A percentile compares a stretch with the other conserved stretches of the same genome.
These are phyloP conservation scores for Belonocnema kinseyi DNA, from an alignment of 1,140 invertebrate species.

Conservation along the genomic window DNA sequence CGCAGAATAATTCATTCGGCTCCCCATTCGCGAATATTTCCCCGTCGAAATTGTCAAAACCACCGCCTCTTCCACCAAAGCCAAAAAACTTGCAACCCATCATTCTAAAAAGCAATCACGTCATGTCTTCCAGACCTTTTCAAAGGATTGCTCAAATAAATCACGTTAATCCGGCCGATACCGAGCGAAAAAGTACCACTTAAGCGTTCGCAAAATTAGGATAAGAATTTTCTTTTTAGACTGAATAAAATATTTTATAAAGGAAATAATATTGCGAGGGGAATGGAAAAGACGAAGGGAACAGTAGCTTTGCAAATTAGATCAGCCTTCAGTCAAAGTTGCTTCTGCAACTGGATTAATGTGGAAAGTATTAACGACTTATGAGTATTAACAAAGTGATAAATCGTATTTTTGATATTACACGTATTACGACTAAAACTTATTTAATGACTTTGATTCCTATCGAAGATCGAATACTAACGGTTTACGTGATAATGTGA, in stretches of 20 bases:
- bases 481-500: not conserved
- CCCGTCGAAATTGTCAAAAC: conserved; percentile 65
- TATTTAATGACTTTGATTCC: conserved; percentile 21
- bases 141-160: conserved; percentile 54
- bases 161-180: conserved; percentile 22
- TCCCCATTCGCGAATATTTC: conserved; percentile 46
- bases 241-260: conserved; percentile 23
- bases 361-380: conserved; percentile 25
- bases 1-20: conserved; percentile 36
- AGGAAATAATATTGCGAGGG: conserved; percentile 9
- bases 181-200: conserved; percentile 35
- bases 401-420: conserved; percentile 18
- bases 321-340: too few relatives aligned
- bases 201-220: conserved; percentile 30
- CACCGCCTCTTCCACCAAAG: conserved; percentile 72
- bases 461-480: not conserved
- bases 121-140: conserved; percentile 63
- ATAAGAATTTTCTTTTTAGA: conserved; percentile 23
- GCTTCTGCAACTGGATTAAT: not conserved
- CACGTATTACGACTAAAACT: conserved; percentile 13
- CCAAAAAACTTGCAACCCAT: conserved; percentile 67
- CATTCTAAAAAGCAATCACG: conserved; percentile 60
- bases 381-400: conserved; percentile 30
- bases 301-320: too few relatives aligned
- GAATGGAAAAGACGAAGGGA: too few relatives aligned